Percentiles rank a stretch among this genome's conserved stretches.
Evolutionary conservation across 2,797 vertebrate genomes (phyloP).

Genomic region (Microctenopoma steveboyesi): DNA sequence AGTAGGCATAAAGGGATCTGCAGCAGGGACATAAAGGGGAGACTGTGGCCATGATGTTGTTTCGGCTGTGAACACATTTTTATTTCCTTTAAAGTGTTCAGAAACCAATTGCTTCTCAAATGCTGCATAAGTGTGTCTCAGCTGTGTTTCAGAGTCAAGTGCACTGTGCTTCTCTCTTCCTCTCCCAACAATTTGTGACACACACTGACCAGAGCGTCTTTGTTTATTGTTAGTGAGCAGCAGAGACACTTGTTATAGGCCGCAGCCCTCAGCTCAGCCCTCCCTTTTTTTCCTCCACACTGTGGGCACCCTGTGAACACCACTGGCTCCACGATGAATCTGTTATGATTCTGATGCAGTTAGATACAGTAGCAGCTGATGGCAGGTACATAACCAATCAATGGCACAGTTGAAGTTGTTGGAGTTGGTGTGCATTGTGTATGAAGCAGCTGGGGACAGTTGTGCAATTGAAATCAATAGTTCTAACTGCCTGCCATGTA

Average conservation of each 20-base stretch:
- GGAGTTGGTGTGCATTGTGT: slow-evolving; percentile 33
- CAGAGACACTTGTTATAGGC: slow-evolving; percentile 44
- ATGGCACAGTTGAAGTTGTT: slow-evolving; percentile 48
- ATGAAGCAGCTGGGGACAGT: slow-evolving; percentile 43
- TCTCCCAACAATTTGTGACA: slow-evolving; percentile 47
- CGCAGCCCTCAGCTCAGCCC: slow-evolving; percentile 55
- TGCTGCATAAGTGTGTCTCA: background rate
- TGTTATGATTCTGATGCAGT: slow-evolving; percentile 13
- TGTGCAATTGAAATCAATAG: slow-evolving; percentile 79
- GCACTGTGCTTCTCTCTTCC: slow-evolving; percentile 23
- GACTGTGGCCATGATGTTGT: slow-evolving; percentile 71
- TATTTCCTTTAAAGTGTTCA: slow-evolving; percentile 16
- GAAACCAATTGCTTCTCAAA: background rate
- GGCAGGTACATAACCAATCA: slow-evolving; percentile 40
- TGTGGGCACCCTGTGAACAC: slow-evolving; percentile 41
- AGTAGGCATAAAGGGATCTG: slow-evolving; percentile 70
- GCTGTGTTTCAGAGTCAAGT: slow-evolving; percentile 35
- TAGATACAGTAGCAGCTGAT: slow-evolving; percentile 24
- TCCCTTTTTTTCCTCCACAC: slow-evolving; percentile 53
- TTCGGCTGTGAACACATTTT: slow-evolving; percentile 53
- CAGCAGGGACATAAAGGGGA: slow-evolving; percentile 77
- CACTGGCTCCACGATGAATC: slow-evolving; percentile 48
- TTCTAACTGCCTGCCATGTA: slow-evolving; percentile 58
- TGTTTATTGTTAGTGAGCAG: slow-evolving; percentile 76
- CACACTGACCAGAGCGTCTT: slow-evolving; percentile 52